Base-by-base conservation (phyloP, 2,113 vertebrate genomes). In the Apaloderma vittatum region DNA sequence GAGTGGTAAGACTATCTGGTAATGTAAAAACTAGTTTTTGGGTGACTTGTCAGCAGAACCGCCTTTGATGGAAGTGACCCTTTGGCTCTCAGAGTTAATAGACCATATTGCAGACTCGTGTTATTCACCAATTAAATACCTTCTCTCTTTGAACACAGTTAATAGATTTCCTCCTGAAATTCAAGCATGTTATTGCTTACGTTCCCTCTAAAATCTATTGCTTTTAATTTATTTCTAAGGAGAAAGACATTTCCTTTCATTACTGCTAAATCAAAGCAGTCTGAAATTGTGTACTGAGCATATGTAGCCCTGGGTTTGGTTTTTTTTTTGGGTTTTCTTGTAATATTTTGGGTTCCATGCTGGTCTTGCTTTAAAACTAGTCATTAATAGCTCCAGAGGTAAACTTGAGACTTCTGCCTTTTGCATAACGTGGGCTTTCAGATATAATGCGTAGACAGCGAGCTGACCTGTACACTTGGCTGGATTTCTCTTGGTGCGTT, bases 91-190 rank as follows among this genome's bases (percentile, higher is more conserved):
- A 4, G 32, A 70, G 84, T 96, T 94, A 95, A 94, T 21, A 58
- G 76, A 71, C 86, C 91, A 78, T 68, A 67, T 72, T 94, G 92
- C 49, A 67, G 46, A 11, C 45, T 74, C 5, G 9, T 78, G 76
- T 75, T 92, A 54, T 51, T 96, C 92, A 65, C 88, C 96, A 96
- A 78, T 95, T 93, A 97, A 97, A 97, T 93, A 96, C 88, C 76
- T 93, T 78, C 32, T 65, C 73, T 83, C 92, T 96, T 97, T 97
- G 95, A 96, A 93, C 92, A 91, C 57, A 63, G 72, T 93, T 96
- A 97, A 96, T 93, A 94, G 81, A 96, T 94, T 95, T 88, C 90
- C 74, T 92, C 82, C 77, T 91, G 93, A 97, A 96, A 96, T 92
- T 46, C 86, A 68, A 93, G 77, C 76, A 65, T 94, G 88, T 86